A percentile compares a stretch with the other conserved stretches of the same genome.
Evolutionary conservation across 2,888 invertebrate species (phyloP).

Genomic region (Eupeodes latifasciatus): DNA sequence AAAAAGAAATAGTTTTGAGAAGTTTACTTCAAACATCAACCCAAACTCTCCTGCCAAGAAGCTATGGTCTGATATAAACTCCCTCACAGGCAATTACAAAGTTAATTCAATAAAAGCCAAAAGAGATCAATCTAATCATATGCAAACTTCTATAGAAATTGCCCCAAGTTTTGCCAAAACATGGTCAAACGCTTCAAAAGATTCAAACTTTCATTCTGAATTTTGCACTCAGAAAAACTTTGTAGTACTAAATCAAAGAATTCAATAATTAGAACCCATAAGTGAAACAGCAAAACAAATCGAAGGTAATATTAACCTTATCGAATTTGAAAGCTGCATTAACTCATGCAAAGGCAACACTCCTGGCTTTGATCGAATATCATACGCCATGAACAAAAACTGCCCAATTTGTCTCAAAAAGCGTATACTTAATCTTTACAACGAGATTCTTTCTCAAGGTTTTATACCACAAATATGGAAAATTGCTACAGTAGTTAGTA

Average conservation of each 20-base stretch:
- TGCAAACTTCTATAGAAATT: slow-evolving; percentile 15
- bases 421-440: too few species aligned
- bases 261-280: background rate
- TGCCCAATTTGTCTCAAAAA: too few species aligned
- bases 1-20: too few species aligned
- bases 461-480: too few species aligned
- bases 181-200: slow-evolving; percentile 11
- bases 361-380: too few species aligned
- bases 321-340: slow-evolving; percentile 1
- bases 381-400: too few species aligned
- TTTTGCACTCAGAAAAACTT: slow-evolving; percentile 11
- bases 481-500: too few species aligned
- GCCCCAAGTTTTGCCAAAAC: background rate
- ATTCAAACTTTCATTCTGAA: slow-evolving; percentile 19
- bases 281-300: too few species aligned
- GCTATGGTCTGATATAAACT: slow-evolving; percentile 50
- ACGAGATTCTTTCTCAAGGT: too few species aligned
- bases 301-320: too few species aligned
- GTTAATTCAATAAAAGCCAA: slow-evolving; percentile 22
- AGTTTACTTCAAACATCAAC: background rate
- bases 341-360: slow-evolving; percentile 26
- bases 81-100: slow-evolving; percentile 31
- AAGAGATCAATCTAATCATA: slow-evolving; percentile 13
- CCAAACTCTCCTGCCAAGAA: slow-evolving; percentile 16
- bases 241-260: background rate